Base-by-base conservation (phyloP, 2,797 vertebrate genomes). In the Clangula hyemalis region DNA sequence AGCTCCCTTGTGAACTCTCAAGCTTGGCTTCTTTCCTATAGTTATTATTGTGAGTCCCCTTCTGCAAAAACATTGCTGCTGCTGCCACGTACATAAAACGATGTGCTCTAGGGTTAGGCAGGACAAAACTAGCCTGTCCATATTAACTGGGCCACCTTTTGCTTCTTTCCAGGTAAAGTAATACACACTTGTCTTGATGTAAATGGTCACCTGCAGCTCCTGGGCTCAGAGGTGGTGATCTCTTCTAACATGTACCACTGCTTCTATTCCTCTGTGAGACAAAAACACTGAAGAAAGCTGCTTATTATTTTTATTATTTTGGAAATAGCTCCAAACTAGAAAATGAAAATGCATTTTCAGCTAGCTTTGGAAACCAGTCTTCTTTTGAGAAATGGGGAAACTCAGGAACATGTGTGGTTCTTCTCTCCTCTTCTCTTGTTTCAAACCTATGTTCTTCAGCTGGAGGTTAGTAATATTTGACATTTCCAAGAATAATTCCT, bases 61-160 rank as follows among this genome's bases (percentile, higher is more conserved):
- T 49, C 57, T 72, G 54, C 36, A 24, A 78, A 58, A 66, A 14
- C 17, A 30, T 53, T 28, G 22, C 28, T 2, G 4, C 36, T 73
- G 36, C 83, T 57, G 38, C 19, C 12, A 2, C 0, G 1, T 0
- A 0, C 19, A 4, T 25, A 13, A 54, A 77, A 5, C 11, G 41
- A 2, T 0, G 0, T 22, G 17, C 4, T n/a, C 18, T 8, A 11
- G 54, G 38, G 4, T 34, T 4, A 28, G 13, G 17, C 32, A 85
- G 80, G 68, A 25, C 17, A 51, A 62, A 30, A 70, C 6, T 49
- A 61, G 1, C 24, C 22, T 2, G 0, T 18, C 36, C 0, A 0
- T 25, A 17, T 27, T 39, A 20, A 3, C 11, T 76, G 68, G 10
- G 1, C 4, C 3, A 5, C 9, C 4, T 1, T 24, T 74, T 47